Base-by-base conservation (phyloP, 1,140 invertebrate genomes). In the Drosophila saltans region DNA sequence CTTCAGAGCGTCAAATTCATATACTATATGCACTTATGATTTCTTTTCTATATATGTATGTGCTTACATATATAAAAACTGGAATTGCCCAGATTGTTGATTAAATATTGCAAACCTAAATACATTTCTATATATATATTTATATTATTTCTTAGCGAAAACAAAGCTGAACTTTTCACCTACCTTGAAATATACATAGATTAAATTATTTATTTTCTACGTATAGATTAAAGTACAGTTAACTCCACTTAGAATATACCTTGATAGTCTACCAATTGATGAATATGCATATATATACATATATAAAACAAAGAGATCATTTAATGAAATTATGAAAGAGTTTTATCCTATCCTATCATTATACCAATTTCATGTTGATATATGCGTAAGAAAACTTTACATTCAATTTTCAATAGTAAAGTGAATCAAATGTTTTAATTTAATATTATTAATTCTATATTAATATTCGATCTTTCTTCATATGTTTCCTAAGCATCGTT, bases 101-200 rank as follows among this genome's bases (percentile, higher is more conserved):
- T 59, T 59, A 40, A 40, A 26, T 52, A 21, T 6, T 45, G 43
- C 43, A 8, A 21, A 48, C 21, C 45, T 48, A 16, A 24, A 48
- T 11, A 40, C 2, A 40, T 40, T 9, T 40, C 1, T 9, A 2
- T 40, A 40, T 40, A 40, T 11, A 52, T 26, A 9, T 55, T 26
- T 21, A 16, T 52, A 52, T 55, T 55, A 55, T 45, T n/a, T 3
- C 3, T 3, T 11, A 5, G 16, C 21, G 16, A 59, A 59, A 26
- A 33, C 65, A 68, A 65, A 57, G 70, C 24, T 69, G 57, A 58
- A 62, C 66, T 43, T 28, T 26, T 16, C 7, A 62, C 41, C 40
- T 7, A 8, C 24, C 16, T 43, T 28, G 45, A 52, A 52, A 24
- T 30, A n/a, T 4, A 45, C 21, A 28, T 2, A 62, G 41, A 62